These are phyloP conservation scores for Lagothrix lagotricha DNA, from an alignment of 2,797 vertebrate genomes.

Conservation along the genomic window DNA sequence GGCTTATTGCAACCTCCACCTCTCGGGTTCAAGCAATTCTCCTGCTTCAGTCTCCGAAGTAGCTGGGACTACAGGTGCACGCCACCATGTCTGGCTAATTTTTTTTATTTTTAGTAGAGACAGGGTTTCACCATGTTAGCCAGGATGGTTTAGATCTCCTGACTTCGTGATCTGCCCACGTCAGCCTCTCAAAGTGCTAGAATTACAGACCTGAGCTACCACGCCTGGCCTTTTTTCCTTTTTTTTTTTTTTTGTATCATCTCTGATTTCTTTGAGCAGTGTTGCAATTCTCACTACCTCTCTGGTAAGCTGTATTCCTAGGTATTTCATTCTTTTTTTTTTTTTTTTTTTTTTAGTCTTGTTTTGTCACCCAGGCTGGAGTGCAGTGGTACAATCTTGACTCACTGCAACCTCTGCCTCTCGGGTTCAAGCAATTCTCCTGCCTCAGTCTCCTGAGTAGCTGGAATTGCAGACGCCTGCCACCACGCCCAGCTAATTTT, in stretches of 20 bases:
- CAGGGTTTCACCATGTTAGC: background rate
- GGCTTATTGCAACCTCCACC: background rate
- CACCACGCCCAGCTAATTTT: no score
- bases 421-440: no score
- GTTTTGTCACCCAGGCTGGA: no score
- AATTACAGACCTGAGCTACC: background rate
- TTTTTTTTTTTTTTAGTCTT: no score
- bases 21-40: background rate
- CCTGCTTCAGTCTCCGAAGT: background rate
- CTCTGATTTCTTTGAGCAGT: background rate
- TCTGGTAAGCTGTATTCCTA: background rate
- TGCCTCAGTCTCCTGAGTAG: no score
- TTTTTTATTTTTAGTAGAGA: background rate
- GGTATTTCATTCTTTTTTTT: background rate
- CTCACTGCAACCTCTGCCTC: no score
- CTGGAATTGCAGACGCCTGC: no score
- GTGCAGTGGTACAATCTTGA: no score
- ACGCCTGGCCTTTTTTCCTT: fast-evolving
- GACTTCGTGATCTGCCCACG: background rate
- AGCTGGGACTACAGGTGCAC: background rate
- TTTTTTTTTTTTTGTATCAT: background rate
- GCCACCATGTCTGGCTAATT: background rate
- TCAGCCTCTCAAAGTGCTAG: background rate
- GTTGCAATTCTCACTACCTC: background rate
- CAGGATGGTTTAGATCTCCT: background rate